These are phyloP conservation scores for Drosophila anomalipes DNA, from an alignment of 2,888 invertebrate species.

Conservation along the genomic window DNA sequence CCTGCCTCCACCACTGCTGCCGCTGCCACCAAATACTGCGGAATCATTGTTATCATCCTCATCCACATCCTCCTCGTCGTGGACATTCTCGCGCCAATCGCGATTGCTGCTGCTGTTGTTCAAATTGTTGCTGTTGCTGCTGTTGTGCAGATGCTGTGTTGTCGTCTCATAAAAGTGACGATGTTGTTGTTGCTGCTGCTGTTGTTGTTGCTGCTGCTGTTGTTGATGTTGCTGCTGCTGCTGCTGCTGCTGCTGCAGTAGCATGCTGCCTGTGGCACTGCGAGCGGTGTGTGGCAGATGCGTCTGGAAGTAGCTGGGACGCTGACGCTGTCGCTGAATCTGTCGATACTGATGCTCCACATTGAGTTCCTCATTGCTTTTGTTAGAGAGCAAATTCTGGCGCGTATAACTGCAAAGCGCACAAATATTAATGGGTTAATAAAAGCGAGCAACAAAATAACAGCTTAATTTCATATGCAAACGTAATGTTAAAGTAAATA, in stretches of 20 bases:
- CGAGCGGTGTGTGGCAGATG: conserved; percentile 40
- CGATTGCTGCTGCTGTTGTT: conserved; percentile 71
- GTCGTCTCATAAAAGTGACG: conserved; percentile 69
- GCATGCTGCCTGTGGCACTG: conserved; percentile 31
- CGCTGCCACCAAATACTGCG: conserved; percentile 41
- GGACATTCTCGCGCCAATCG: conserved; percentile 71
- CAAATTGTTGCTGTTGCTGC: conserved; percentile 68
- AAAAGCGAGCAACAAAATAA: conserved; percentile 45
- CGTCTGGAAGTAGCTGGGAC: conserved; percentile 63
- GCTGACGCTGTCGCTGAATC: conserved; percentile 82
- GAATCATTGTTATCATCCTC: conserved; percentile 71
- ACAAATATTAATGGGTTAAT: conserved; percentile 73
- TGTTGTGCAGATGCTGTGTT: conserved; percentile 58
- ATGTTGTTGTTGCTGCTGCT: conserved; percentile 52
- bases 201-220: conserved; percentile 55
- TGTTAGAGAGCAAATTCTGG: conserved; percentile 92
- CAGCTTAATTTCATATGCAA: conserved; percentile 5
- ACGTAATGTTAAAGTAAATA: conserved; percentile 10
- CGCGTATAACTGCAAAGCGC: conserved; percentile 91
- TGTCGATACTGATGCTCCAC: conserved; percentile 84
- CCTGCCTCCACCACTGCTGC: conserved; percentile 38
- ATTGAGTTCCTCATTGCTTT: conserved; percentile 89
- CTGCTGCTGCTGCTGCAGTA: conserved; percentile 63
- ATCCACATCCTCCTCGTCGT: conserved; percentile 70
- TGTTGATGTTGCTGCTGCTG: conserved; percentile 55